Conservation (phyloP, 2,797 vertebrate species). For the Pseudochromis fuscus region DNA sequence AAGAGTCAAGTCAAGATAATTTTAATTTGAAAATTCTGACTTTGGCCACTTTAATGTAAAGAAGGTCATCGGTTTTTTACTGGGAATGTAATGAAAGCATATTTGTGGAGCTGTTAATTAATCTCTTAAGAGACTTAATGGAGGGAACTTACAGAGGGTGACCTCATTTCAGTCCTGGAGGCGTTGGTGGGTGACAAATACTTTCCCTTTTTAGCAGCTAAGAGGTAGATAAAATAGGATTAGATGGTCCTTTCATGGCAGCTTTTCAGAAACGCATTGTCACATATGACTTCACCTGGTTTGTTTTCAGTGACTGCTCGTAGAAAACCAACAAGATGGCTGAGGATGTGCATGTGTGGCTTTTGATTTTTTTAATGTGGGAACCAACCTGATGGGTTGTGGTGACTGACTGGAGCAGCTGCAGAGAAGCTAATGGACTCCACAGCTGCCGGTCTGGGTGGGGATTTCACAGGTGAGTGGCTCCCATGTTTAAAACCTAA, state of each 20-base stretch:
- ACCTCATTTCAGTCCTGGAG: slow-evolving; percentile 79
- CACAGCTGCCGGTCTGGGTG: slow-evolving; percentile 61
- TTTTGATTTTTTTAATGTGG: slow-evolving; percentile 30
- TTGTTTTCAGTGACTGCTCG: slow-evolving; percentile 50
- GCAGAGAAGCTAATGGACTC: slow-evolving; percentile 59
- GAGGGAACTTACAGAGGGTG: slow-evolving; percentile 84
- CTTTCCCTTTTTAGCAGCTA: slow-evolving; percentile 84
- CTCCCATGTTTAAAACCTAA: slow-evolving; percentile 62
- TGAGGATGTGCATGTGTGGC: slow-evolving; percentile 21
- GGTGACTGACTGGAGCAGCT: slow-evolving; percentile 47
- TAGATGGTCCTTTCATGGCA: slow-evolving; percentile 78
- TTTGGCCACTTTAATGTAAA: slow-evolving; percentile 66
- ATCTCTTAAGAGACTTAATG: slow-evolving; percentile 84
- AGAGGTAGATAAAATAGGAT: slow-evolving; percentile 83
- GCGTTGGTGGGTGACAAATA: slow-evolving; percentile 78
- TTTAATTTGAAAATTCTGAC: slow-evolving; percentile 56
- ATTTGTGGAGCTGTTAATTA: slow-evolving; percentile 82
- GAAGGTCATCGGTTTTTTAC: slow-evolving; percentile 48
- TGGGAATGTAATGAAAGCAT: slow-evolving; percentile 73
- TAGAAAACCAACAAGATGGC: slow-evolving; percentile 55
- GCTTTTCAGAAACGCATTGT: slow-evolving; percentile 73
- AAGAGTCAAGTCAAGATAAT: slow-evolving; percentile 20
- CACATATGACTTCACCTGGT: slow-evolving; percentile 69
- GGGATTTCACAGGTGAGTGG: slow-evolving; percentile 63
- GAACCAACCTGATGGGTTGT: slow-evolving; percentile 62